Base-by-base conservation (phyloP, 2,113 vertebrate species). In the Pachyramphus minor region DNA sequence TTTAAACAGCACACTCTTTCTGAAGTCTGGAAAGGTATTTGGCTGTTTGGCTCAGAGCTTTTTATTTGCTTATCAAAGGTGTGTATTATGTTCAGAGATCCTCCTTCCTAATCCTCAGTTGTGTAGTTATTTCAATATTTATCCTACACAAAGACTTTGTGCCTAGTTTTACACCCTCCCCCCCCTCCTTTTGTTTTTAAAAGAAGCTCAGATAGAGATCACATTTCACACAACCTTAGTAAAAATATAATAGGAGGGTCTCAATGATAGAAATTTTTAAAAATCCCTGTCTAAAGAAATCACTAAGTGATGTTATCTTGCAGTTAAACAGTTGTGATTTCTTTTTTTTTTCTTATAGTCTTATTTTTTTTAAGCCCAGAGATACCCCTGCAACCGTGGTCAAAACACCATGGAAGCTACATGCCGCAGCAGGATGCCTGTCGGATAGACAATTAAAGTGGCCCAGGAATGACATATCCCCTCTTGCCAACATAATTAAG, bases 401-500 rank as follows among this genome's bases (percentile, higher is more conserved):
- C 95, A 78, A 96, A 97, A 97, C 90, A 97, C 87, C 97, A 91
- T 85, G 74, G 97, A 97, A 98, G 97, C 97, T 89, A 81, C 97
- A 89, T 20, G 91, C 89, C 92, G 17, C 97, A 96, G 97, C 96
- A 97, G 96, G 98, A 98, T 63, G 97, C 97, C 97, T 98, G 98
- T 98, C 95, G 95, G 97, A 98, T 96, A 98, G 98, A 98, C 98
- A 98, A 98, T 98, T 98, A 98, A 98, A 98, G 98, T 98, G 98
- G 98, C 98, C 98, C 91, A 95, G 97, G 98, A 98, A 98, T 98
- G 98, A 98, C 99, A 99, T 98, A 98, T 98, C 97, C 98, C 98
- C 98, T 98, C 97, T 98, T 98, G 97, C 98, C 99, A 99, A 99
- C 99, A 99, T 99, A 99, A 99, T 99, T 99, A 99, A 99, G 99